Percentiles rank a stretch among this genome's conserved stretches.
Evolutionary conservation across 2,888 invertebrate genomes (phyloP).

Genomic region (Syritta pipiens): DNA sequence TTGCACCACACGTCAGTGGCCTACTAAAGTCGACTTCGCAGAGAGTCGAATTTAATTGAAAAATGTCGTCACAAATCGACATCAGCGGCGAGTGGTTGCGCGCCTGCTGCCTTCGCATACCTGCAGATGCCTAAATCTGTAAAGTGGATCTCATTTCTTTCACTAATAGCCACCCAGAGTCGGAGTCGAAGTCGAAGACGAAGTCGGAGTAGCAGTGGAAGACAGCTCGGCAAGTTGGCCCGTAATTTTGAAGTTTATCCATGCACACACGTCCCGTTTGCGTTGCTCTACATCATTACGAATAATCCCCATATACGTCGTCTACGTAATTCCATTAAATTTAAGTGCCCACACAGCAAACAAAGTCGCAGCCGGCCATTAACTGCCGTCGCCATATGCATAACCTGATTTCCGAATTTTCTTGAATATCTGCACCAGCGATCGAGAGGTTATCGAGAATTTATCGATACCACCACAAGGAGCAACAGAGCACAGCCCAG

Average conservation of each 20-base stretch:
- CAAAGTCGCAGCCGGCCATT: constrained; percentile 37
- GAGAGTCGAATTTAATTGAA: constrained; percentile 35
- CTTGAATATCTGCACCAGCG: constrained; percentile 47
- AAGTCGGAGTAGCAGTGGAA: no score
- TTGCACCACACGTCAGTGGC: constrained; percentile 32
- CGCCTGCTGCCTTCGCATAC: constrained; percentile 1
- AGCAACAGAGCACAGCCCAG: not conserved
- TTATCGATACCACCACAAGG: constrained; percentile 55
- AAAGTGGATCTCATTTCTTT: constrained; percentile 54
- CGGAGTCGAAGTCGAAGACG: no score
- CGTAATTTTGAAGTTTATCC: constrained; percentile 63
- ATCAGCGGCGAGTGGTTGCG: not conserved
- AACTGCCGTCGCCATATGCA: constrained; percentile 7
- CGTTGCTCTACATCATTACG: constrained; percentile 64
- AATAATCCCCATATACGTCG: constrained; percentile 46
- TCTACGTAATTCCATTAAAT: constrained; percentile 67
- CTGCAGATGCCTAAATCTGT: constrained; percentile 53
- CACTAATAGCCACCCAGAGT: constrained; percentile 34
- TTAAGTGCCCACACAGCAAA: constrained; percentile 69
- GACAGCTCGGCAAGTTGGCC: constrained; percentile 36
- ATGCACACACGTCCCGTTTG: constrained; percentile 31
- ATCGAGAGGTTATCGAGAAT: constrained; percentile 59
- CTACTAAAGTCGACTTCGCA: constrained; percentile 13
- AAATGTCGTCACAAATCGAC: constrained; percentile 44
- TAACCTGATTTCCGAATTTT: constrained; percentile 48